phyloP scores from a whole-genome alignment of 2,113 vertebrate genomes.

The Nestor notabilis region DNA sequence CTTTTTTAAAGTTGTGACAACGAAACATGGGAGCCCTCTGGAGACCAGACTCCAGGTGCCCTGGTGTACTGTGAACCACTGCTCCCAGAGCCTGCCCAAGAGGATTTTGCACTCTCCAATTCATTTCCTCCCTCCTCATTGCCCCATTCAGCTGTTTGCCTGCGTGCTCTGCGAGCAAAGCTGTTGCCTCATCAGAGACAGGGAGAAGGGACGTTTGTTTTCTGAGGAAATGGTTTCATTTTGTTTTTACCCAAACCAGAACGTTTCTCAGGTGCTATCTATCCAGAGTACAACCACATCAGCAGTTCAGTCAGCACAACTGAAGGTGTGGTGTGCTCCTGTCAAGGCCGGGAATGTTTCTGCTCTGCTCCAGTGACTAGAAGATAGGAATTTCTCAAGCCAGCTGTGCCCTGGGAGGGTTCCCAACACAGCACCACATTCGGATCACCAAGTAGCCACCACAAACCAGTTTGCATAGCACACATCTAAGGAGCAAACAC shows the following conservation, averaged over 20 bases:
- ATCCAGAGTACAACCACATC: background rate
- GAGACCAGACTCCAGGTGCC: background rate
- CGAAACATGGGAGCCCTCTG: accelerated
- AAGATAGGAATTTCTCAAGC: background rate
- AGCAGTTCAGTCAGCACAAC: background rate
- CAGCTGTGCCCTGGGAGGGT: background rate
- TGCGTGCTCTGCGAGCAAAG: background rate
- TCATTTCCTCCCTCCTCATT: background rate
- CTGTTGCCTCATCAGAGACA: background rate
- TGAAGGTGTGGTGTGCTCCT: accelerated
- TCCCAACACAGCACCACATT: background rate
- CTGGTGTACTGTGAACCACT: accelerated
- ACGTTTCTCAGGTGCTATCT: background rate
- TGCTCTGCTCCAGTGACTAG: background rate
- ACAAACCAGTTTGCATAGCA: background rate
- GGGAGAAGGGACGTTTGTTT: background rate
- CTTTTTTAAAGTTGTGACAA: background rate
- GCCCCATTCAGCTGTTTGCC: background rate
- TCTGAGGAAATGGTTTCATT: background rate
- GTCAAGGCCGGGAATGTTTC: background rate
- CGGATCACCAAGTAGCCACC: background rate
- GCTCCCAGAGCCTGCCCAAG: background rate
- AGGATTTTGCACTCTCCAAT: background rate
- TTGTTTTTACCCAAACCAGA: accelerated
- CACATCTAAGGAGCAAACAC: background rate